Base-by-base conservation (phyloP, 2,888 invertebrate genomes). In the Pristionchus mayeri region DNA sequence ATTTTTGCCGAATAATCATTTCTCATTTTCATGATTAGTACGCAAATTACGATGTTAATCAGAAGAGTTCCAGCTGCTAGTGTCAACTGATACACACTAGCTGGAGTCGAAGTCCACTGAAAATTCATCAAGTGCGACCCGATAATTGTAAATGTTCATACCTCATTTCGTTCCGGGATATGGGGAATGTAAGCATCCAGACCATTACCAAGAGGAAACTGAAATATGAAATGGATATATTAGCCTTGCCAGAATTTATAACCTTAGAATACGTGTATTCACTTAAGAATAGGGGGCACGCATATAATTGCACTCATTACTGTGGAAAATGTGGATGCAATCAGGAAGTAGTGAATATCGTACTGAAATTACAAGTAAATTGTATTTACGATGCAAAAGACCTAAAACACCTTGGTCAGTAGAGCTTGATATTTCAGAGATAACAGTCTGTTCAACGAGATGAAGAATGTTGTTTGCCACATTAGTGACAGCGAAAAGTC, bases 401-500 rank as follows among this genome's bases (percentile, higher is more conserved):
- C 52, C 4, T 27, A 9, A 27, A 60, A 30, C n/a, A 67, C 67
- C 67, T 67, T 67, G 67, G n/a, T 67, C n/a, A 67, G 67, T 2
- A 37, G 37, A 30, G 3, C n/a, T 37, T 67, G 67, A n/a, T 34
- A 11, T 37, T 67, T 37, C 21, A 67, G 21, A 6, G 67, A 67
- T 13, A 67, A 9, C 1, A 67, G 21, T 67, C 67, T 1, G n/a
- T 67, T 67, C 3, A 67, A 3, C 0, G 67, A 67, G 30, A 67
- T 67, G 67, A 67, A 67, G 21, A 67, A 67, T 7, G 67, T 37
- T 37, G 67, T 67, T n/a, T 67, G 67, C 63, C 63, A 63, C 63
- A 63, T 63, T 13, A 63, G 30, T 16, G 30, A 63, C 6, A 30
- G 30, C 16, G 63, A 63, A n/a, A 30, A 63, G 16, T 63, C 63